phyloP scores from a whole-genome alignment of 2,797 vertebrate genomes.

The Myotis findleyi region DNA sequence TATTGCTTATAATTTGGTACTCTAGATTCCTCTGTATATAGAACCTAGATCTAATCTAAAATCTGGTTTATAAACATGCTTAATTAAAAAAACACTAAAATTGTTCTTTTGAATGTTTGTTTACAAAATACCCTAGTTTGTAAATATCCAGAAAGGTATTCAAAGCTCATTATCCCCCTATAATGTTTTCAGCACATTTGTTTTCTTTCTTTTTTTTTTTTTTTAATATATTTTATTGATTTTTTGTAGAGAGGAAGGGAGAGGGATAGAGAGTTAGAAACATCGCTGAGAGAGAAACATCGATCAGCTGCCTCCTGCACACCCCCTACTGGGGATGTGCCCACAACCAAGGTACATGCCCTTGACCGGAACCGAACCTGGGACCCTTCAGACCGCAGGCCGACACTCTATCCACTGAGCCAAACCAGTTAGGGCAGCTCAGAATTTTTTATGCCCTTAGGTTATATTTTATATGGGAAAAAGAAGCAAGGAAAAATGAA shows the following conservation, averaged over 20 bases:
- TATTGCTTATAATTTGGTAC: neutral
- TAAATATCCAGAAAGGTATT: neutral
- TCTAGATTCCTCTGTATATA: neutral
- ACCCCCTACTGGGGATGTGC: no score
- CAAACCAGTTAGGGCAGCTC: no score
- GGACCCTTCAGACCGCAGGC: no score
- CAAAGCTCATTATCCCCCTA: neutral
- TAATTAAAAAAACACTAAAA: neutral
- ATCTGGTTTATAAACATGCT: neutral
- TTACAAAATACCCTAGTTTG: neutral
- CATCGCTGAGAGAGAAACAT: no score
- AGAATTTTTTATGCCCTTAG: neutral
- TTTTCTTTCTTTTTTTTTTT: no score
- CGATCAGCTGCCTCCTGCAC: no score
- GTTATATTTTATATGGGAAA: neutral
- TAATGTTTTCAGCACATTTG: neutral
- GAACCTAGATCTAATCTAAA: neutral
- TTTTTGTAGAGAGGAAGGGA: no score
- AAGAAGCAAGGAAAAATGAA: neutral
- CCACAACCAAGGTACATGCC: no score
- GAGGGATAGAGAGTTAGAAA: no score
- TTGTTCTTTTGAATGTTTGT: neutral
- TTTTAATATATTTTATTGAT: no score
- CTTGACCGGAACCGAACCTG: no score
- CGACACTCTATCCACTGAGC: no score